Conservation (phyloP, 2,113 vertebrate genomes). For the Phoxinus phoxinus region DNA sequence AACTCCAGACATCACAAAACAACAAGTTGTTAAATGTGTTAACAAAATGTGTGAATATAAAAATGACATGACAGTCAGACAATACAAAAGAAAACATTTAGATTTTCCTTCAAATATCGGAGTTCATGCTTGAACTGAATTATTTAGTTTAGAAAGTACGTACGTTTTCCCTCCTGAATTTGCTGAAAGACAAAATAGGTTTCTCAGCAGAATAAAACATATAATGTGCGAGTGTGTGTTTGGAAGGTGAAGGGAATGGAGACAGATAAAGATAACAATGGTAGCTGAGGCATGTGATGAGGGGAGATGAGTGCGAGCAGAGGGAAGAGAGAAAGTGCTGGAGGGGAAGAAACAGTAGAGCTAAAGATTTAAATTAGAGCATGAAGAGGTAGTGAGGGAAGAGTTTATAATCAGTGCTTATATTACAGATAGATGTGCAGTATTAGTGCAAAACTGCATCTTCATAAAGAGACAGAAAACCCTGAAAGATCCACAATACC, state of each 20-base stretch:
- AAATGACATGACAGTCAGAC: background rate
- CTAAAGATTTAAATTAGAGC: background rate
- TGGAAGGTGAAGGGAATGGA: slow-evolving; percentile 20
- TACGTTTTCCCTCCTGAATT: slow-evolving; percentile 1
- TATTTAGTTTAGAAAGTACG: background rate
- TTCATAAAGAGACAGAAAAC: background rate
- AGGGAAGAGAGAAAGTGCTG: slow-evolving; percentile 5
- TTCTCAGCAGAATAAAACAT: background rate
- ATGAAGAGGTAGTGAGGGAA: slow-evolving; percentile 6
- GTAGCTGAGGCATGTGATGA: slow-evolving; percentile 35
- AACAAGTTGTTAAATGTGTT: background rate
- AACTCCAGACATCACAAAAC: background rate
- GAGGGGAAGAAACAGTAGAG: slow-evolving; percentile 31
- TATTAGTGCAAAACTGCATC: slow-evolving; percentile 23
- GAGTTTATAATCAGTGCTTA: slow-evolving; percentile 30
- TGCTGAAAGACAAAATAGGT: background rate
- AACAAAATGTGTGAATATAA: background rate
- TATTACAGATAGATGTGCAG: slow-evolving; percentile 26
- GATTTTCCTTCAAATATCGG: background rate
- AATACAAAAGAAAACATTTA: slow-evolving; percentile 9
- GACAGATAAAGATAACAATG: slow-evolving; percentile 35
- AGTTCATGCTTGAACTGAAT: background rate
- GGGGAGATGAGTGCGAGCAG: slow-evolving; percentile 9
- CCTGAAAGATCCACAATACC: background rate
- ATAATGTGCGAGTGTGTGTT: background rate